Percentiles rank a stretch among this genome's conserved stretches.
Evolutionary conservation across 2,113 vertebrate genomes (phyloP).

Genomic region (Pholis gunnellus): DNA sequence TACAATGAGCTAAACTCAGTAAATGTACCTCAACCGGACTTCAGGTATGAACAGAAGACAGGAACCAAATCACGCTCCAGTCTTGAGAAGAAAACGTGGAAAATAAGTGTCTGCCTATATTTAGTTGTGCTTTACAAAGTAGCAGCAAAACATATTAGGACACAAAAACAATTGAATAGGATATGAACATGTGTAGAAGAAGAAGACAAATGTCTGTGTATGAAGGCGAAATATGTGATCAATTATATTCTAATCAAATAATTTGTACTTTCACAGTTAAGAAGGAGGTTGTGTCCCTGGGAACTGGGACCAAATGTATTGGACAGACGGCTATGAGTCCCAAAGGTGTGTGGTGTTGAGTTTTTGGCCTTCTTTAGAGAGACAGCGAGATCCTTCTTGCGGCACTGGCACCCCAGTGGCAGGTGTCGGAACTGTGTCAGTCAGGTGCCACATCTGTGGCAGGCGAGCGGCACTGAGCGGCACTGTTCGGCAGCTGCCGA

Average conservation of each 20-base stretch:
- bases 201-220: background rate
- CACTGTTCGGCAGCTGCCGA: too few species aligned
- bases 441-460: too few species aligned
- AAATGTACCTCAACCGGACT: background rate
- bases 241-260: background rate
- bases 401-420: too few species aligned
- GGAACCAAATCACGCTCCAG: too few species aligned
- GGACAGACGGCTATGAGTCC: constrained; percentile 90
- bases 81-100: too few species aligned
- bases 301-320: constrained; percentile 97
- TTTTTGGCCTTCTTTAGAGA: background rate
- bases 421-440: too few species aligned
- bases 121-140: background rate
- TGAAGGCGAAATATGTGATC: background rate
- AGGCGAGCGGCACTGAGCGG: too few species aligned
- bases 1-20: background rate
- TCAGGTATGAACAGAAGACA: background rate
- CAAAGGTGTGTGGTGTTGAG: constrained; percentile 81
- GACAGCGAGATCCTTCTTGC: too few species aligned
- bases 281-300: constrained; percentile 93
- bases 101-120: too few species aligned
- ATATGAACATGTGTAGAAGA: background rate
- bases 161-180: too few species aligned
- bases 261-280: constrained; percentile 68
- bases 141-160: background rate